Conservation (phyloP, 2,888 invertebrate species). For the Drosophila dives region DNA sequence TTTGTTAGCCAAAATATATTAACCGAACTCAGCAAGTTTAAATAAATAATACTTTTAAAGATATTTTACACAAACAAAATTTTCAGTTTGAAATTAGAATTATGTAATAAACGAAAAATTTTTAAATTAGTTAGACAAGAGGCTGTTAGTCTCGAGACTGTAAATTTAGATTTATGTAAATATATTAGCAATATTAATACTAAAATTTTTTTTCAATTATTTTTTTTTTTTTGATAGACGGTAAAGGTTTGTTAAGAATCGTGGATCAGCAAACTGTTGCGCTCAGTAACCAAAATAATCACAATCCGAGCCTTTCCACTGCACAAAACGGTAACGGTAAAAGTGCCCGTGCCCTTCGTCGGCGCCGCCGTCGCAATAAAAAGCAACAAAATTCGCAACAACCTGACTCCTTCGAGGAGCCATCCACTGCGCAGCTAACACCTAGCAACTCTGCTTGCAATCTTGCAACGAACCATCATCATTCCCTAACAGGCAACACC, state of each 20-base stretch:
- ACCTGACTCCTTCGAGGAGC: conserved; percentile 65
- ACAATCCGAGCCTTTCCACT: conserved; percentile 45
- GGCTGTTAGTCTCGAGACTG: not conserved
- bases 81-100: not conserved
- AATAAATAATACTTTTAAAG: not conserved
- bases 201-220: not conserved
- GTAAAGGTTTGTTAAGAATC: conserved; percentile 71
- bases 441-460: conserved; percentile 58
- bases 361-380: conserved; percentile 81
- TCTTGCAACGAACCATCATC: conserved; percentile 38
- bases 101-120: not conserved
- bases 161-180: not conserved
- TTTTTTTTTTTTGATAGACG: conserved; percentile 32
- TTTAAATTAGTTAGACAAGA: not conserved
- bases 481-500: conserved; percentile 33
- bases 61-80: not conserved
- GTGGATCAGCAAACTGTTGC: conserved; percentile 74
- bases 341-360: conserved; percentile 78
- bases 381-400: conserved; percentile 73
- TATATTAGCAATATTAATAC: not conserved
- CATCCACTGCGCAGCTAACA: conserved; percentile 65
- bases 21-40: not conserved
- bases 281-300: conserved; percentile 60
- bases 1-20: not conserved
- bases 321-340: conserved; percentile 69